Evolutionary conservation across 2,113 vertebrate species (phyloP).

Genomic region (Mungos mungo): DNA sequence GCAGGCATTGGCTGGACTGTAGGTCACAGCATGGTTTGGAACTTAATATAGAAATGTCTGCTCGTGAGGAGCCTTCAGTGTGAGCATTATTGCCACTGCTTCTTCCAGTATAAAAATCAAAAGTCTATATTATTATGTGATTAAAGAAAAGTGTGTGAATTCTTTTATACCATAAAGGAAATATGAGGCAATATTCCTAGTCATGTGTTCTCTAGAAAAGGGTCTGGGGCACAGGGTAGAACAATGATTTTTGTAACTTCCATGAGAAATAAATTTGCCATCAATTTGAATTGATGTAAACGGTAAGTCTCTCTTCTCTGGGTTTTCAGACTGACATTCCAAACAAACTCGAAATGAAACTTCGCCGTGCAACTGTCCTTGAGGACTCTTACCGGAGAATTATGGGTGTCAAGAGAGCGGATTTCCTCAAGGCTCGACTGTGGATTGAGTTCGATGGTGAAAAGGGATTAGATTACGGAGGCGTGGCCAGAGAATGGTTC

Average conservation of each 20-base stretch:
- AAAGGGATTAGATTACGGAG: constrained; percentile 97
- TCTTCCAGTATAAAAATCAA: not conserved
- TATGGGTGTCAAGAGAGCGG: constrained; percentile 92
- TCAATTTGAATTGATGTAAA: not conserved
- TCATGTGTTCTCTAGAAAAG: not conserved
- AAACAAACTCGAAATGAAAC: constrained; percentile 97
- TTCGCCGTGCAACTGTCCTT: constrained; percentile 91
- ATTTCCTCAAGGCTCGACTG: constrained; percentile 95
- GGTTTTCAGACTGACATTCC: constrained; percentile 93
- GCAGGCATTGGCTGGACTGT: not conserved
- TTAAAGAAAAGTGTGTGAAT: not conserved
- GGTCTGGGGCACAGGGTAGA: not conserved
- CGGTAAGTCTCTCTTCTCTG: not conserved
- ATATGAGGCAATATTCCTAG: not conserved
- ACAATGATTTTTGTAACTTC: not conserved
- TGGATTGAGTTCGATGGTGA: constrained; percentile 99
- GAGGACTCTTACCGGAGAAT: constrained; percentile 98
- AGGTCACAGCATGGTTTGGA: not conserved
- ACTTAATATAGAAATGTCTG: not conserved
- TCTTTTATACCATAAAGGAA: not conserved
- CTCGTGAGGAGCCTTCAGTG: not conserved
- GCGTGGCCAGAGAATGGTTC: constrained; percentile 98
- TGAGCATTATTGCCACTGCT: not conserved
- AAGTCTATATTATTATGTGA: not conserved
- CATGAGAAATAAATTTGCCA: not conserved